Evolutionary conservation across 2,797 vertebrate species (phyloP), one percentile per base, ranked within the genome.

Genomic region (Staurois parvus): DNA sequence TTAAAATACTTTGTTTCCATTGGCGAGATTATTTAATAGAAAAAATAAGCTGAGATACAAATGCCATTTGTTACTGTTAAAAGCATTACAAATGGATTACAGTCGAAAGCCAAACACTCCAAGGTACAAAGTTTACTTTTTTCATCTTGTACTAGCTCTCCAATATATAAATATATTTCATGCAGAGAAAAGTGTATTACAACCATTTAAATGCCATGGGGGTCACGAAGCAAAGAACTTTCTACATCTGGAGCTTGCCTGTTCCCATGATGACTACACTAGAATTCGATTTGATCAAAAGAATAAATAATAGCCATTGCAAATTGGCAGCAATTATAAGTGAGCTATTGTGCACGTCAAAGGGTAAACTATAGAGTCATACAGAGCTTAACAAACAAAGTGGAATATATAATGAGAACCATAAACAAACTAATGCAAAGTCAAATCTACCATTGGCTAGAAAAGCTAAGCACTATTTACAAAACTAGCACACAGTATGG

Each of bases 231-330:
- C 56, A 64, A 12, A 81, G 24, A 72, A 64, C 56, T 59, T 29
- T 56, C 42, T 72, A 73, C 34, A 42, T 64, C 26, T 73, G 34
- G 56, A 81, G 19, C 5, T 10, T 56, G 24, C 32, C 32, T 40
- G n/a, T 45, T 75, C 19, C 12, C 30, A 42, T 6, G 37, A 83
- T 30, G 21, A 45, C 4, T 30, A 17, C 26, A 30, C 10, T 48
- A 15, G 45, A 56, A 66, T n/a, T 67, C 29, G 42, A 37, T 26
- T 74, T 83, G 19, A 67, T 75, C 19, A 66, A 75, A 83, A 67
- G 29, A 83, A 34, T 48, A 83, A 76, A 83, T 56, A 83, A 56
- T 52, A 48, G 6, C 28, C 29, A 56, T 69, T 48, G 37, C 11
- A 76, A 67, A 52, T 68, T 66, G 29, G 59, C 37, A 42, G 30